Base-by-base conservation (phyloP, 1,140 invertebrate genomes). In the Lasioglossum albipes region DNA sequence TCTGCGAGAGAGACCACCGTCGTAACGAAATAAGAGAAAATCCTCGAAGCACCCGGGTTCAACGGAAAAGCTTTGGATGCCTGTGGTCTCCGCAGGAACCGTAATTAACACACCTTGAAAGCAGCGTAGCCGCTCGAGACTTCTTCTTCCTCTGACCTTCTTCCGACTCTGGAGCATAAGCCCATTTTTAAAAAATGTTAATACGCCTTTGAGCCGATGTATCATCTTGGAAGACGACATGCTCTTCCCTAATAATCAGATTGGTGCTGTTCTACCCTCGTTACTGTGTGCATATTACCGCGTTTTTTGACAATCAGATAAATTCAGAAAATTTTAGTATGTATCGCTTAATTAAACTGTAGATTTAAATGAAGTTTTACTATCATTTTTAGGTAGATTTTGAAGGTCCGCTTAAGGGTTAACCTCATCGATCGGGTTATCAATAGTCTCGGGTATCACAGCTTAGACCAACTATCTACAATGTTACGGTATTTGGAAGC, bases 21-120 rank as follows among this genome's bases (percentile, higher is more conserved):
- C 27, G 18, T 27, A 64, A 62, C 67, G 68, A 78, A 78, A 71
- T 62, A 71, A 78, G 70, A 72, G 70, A 4, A 70, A 70, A 70
- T 61, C n/a, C 66, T 49, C 66, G 41, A 68, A n/a, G 42, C 20
- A 16, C 42, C 41, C n/a, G 18, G 7, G 2, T 16, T 12, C 16
- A 20, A 67, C 6, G 31, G 66, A 72, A 72, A 72, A 59, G 41
- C 66, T 77, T 36, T 27, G 41, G 4, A 62, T 31, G 13, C 65
- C 41, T n/a, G 6, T 12, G 16, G 12, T 16, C 41, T 62, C 31
- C 41, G 36, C 62, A 27, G 68, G 9, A 54, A 72, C 18, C 59
- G 75, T 71, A 71, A 78, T 78, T 78, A 78, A 62, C 75, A 64
- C 68, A n/a, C 71, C 27, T 20, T 22, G 31, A 57, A 70, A 36